Evolutionary conservation across 2,888 invertebrate genomes (phyloP).

Genomic region (Glyphotaelius pellucidus): DNA sequence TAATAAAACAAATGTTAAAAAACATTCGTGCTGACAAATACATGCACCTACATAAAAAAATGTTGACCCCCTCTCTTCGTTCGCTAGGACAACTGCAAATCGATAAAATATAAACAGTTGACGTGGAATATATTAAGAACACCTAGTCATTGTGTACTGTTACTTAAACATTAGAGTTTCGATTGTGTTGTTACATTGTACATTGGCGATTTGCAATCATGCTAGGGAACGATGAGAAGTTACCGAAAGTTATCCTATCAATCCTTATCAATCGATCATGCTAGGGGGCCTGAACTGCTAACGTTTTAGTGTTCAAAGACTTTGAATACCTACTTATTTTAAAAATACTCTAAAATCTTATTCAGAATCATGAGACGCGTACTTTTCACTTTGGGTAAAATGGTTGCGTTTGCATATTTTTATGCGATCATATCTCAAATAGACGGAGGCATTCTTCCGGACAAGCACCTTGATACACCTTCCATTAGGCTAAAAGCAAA

Average conservation of each 20-base stretch:
- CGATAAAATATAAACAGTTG: too few relatives aligned
- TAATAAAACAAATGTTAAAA: too few relatives aligned
- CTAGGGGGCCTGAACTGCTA: neutral
- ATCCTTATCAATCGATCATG: too few relatives aligned
- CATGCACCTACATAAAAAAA: neutral
- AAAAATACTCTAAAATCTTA: neutral
- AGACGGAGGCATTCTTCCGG: neutral
- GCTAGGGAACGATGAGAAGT: too few relatives aligned
- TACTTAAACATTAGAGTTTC: too few relatives aligned
- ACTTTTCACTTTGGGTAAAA: neutral
- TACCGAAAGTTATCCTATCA: too few relatives aligned
- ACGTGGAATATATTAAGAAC: too few relatives aligned
- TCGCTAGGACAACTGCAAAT: too few relatives aligned
- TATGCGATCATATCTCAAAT: neutral
- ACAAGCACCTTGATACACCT: constrained; percentile 2
- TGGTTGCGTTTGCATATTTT: neutral
- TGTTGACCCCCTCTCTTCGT: too few relatives aligned
- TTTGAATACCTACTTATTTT: neutral
- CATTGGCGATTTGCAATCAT: too few relatives aligned
- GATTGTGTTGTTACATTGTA: too few relatives aligned
- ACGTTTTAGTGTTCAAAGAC: neutral
- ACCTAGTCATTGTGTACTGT: too few relatives aligned
- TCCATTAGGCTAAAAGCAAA: constrained; percentile 47
- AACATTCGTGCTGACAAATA: neutral
- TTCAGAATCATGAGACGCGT: neutral